phyloP scores from a whole-genome alignment of 2,888 invertebrate genomes.

The Brenthis daphne region DNA sequence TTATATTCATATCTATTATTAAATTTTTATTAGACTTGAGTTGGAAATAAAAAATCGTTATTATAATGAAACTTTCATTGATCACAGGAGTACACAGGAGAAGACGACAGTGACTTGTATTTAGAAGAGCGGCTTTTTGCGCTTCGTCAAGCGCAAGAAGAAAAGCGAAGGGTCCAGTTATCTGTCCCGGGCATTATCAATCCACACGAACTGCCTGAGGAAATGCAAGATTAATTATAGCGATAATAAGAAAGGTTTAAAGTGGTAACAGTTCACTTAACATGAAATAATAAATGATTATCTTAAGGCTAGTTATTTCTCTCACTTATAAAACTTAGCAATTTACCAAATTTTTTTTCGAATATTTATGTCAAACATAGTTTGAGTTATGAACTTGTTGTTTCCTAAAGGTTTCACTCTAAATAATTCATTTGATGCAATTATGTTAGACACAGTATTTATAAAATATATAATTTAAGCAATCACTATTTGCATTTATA shows the following conservation, averaged over 20 bases:
- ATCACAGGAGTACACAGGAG: conserved; percentile 97
- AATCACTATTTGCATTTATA: conserved; percentile 25
- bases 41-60: conserved; percentile 13
- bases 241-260: conserved; percentile 41
- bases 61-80: background rate
- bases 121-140: conserved; percentile 97
- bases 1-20: too few species aligned
- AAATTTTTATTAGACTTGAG: background rate
- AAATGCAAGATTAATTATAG: conserved; percentile 91
- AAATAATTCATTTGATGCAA: conserved; percentile 26
- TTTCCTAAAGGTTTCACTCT: conserved; percentile 18
- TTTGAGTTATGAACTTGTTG: conserved; percentile 22
- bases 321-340: conserved; percentile 13
- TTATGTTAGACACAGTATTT: conserved; percentile 22
- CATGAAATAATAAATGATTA: conserved; percentile 31
- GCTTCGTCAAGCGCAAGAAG: conserved; percentile 94
- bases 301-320: conserved; percentile 12
- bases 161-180: conserved; percentile 95
- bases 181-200: conserved; percentile 98
- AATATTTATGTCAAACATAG: conserved; percentile 20
- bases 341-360: conserved; percentile 19
- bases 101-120: conserved; percentile 98
- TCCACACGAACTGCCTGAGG: conserved; percentile 97
- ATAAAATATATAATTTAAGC: conserved; percentile 9
- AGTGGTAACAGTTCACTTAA: conserved; percentile 53